Base-by-base conservation (phyloP, 2,797 vertebrate genomes). In the Botia kubotai region DNA sequence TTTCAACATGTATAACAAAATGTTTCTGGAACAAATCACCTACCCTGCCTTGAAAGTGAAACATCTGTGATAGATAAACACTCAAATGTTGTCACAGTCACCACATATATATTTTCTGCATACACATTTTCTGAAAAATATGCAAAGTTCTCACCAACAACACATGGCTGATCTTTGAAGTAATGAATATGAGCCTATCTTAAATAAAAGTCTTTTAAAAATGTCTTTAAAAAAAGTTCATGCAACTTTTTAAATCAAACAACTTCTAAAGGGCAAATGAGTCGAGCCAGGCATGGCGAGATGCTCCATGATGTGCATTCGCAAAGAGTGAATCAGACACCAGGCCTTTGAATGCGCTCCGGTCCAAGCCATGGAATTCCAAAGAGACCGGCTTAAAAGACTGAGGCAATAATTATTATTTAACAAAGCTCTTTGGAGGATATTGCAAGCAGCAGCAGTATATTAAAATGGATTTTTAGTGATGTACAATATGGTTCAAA, bases 361-460 rank as follows among this genome's bases (percentile, higher is more conserved):
- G 62, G 36, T 79, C 66, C 80, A 79, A 81, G 39, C 69, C 12
- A 70, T 57, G 33, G 50, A 83, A 82, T 83, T 83, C 81, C 77
- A 26, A 79, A 19, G 81, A 83, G 86, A 80, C 63, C 43, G 46
- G 63, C 72, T 79, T 46, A 72, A 73, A 73, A 82, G 75, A 79
- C 82, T 68, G 63, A 68, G 79, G 77, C 46, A 62, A 57, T 67
- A 29, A 78, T 77, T 67, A 81, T 83, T 79, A 80, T 76, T 83
- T 83, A 83, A 82, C 69, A 80, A 77, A 75, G 48, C 79, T 78
- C 86, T 84, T 79, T 82, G 66, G 70, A 80, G 78, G 65, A 73
- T 77, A 68, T 72, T 76, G 66, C 72, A 67, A 77, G 78, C 85
- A 83, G 82, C 55, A 58, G 62, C 14, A 43, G 14, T 57, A 58